Evolutionary conservation across 2,797 vertebrate species (phyloP), one percentile per base, ranked within the genome.

Genomic region (Aratinga solstitialis): DNA sequence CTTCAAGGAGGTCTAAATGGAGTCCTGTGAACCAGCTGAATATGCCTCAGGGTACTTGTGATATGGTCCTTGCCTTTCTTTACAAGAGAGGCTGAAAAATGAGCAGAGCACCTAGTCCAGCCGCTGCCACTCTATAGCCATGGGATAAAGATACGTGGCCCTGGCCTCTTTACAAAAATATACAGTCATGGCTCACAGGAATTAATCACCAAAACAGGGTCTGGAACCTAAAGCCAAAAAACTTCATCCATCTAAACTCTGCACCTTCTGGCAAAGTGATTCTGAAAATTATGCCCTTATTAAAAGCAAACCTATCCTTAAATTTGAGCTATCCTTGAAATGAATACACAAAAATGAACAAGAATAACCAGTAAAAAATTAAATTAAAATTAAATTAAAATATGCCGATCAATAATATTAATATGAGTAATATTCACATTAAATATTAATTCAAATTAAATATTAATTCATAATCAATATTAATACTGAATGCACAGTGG

Each of bases 61-160:
- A 15, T 32, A 32, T 0, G 1, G 38, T 40, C 17, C 17, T 80
- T 68, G 15, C 18, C 36, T 61, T 75, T 58, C 36, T 50, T 91
- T 47, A 18, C 4, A 16, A 27, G 26, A 48, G 13, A 71, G 22
- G 54, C 19, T 12, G 50, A 27, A 42, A 38, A 78, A 53, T 40
- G 66, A 66, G 14, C 11, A 67, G 24, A 76, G 11, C 4, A 16
- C 24, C 27, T 30, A 9, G 26, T 18, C 11, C 42, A 50, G 10
- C 42, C 2, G 1, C 42, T 53, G 38, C 34, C 1, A 2, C 10
- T 62, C 34, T 61, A 17, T 9, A 22, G 24, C 30, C 34, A 4
- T 0, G 1, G 34, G 26, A 11, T 7, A 79, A 27, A 11, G 22
- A 18, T 5, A 56, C 23, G 5, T 5, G 11, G 7, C 10, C 8